These are phyloP conservation scores for Perizoma flavofasciatum DNA, from an alignment of 2,888 invertebrate species.

Conservation along the genomic window DNA sequence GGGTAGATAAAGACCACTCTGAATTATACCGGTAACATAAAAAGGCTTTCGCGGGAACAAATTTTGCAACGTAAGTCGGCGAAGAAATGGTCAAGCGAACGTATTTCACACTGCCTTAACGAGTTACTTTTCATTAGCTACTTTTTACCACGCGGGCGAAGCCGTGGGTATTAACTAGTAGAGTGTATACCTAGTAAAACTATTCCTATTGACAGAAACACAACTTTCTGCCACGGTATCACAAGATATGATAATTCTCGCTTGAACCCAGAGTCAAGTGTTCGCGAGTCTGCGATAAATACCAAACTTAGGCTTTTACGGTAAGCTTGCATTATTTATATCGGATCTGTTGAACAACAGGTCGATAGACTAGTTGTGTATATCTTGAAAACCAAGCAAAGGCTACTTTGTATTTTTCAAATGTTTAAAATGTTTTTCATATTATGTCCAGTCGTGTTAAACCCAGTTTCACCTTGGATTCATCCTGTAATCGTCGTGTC, in stretches of 20 bases:
- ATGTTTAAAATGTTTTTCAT: too few species aligned
- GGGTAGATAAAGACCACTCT: too few species aligned
- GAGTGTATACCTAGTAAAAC: conserved; percentile 3
- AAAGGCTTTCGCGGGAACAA: too few species aligned
- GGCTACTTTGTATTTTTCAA: too few species aligned
- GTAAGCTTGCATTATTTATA: conserved; percentile 31
- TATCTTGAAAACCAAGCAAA: background rate
- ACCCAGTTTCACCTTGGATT: conserved; percentile 30
- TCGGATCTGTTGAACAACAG: conserved; percentile 12
- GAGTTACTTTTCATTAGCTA: too few species aligned
- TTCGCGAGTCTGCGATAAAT: conserved; percentile 27
- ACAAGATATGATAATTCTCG: conserved; percentile 16
- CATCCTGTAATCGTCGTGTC: conserved; percentile 29
- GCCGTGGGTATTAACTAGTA: too few species aligned
- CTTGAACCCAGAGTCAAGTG: conserved; percentile 35
- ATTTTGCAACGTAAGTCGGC: too few species aligned
- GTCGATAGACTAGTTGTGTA: conserved; percentile 12
- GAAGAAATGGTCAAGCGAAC: too few species aligned
- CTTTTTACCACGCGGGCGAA: too few species aligned
- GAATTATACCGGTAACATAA: too few species aligned
- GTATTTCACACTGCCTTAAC: too few species aligned
- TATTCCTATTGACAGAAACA: too few species aligned
- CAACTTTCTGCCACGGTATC: conserved; percentile 1
- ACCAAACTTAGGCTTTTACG: conserved; percentile 29
- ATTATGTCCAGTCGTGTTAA: conserved; percentile 1